Base-by-base conservation (phyloP, 1,140 invertebrate species). In the Colletes latitarsis region DNA sequence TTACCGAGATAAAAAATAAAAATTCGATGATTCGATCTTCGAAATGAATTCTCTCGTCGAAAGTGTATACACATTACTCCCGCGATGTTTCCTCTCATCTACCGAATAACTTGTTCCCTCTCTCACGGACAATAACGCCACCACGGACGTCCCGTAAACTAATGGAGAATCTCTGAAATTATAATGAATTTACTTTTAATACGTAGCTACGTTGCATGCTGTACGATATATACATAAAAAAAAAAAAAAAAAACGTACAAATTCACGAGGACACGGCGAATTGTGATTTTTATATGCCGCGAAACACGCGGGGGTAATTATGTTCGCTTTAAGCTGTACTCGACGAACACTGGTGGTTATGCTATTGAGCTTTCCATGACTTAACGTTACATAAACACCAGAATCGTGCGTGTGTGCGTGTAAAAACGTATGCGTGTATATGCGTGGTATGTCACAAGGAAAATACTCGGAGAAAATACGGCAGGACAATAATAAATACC, bases 281-380 rank as follows among this genome's bases (percentile, higher is more conserved):
- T 78, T 64, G 69, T 46, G 76, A 78, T 78, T 78, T 55, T 53
- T 55, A 30, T 64, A 19, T 17, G 58, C 60, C 76, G 77, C 55
- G 81, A 81, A 82, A 77, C 83, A 68, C 62, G 63, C 58, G 79
- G 52, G 78, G 19, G 57, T 63, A 71, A 76, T 43, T 69, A 62
- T 58, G 73, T 83, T 83, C 82, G 83, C 71, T 62, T 81, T 83
- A 85, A 83, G 69, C 79, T 84, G 75, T 88, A 84, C 77, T 82
- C 86, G 80, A 83, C 88, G 81, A 85, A 89, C 88, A 90, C 84
- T 88, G 86, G 74, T 91, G 91, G 91, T 90, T 85, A 91, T 79
- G 89, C 90, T 89, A 89, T 89, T 89, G 92, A 92, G 91, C 92
- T 93, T 93, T 92, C 90, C 91, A 92, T 88, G 88, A 92, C 85